Percentiles rank a stretch among this genome's conserved stretches.
Conservation (phyloP, 2,888 invertebrate genomes). For the Helobdella robusta region DNA sequence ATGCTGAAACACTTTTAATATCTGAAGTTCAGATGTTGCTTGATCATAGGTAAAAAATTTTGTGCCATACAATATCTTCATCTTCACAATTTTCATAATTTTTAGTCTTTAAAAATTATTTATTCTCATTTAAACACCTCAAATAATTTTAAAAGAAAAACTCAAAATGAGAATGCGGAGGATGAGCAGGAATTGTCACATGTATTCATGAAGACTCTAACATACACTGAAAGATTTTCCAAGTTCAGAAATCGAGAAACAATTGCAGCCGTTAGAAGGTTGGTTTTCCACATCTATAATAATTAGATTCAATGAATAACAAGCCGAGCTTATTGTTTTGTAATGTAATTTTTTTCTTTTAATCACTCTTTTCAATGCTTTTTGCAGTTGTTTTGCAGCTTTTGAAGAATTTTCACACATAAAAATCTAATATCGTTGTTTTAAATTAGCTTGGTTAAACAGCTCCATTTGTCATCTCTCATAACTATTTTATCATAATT, state of each 20-base stretch:
- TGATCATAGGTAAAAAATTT: slow-evolving; percentile 53
- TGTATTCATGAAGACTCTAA: slow-evolving; percentile 93
- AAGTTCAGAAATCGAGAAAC: slow-evolving; percentile 98
- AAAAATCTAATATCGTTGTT: too few relatives aligned
- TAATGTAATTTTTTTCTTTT: too few relatives aligned
- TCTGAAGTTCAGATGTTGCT: slow-evolving; percentile 75
- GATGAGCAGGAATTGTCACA: slow-evolving; percentile 91
- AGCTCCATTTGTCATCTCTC: too few relatives aligned
- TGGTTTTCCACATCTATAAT: not conserved
- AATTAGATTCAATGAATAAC: not conserved
- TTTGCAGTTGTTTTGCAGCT: too few relatives aligned
- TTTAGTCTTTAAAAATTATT: too few relatives aligned
- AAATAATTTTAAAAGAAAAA: too few relatives aligned
- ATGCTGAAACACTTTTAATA: slow-evolving; percentile 89
- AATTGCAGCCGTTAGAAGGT: slow-evolving; percentile 89
- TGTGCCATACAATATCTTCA: not conserved
- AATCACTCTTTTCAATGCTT: too few relatives aligned
- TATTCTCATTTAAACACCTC: too few relatives aligned
- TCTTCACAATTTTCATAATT: not conserved
- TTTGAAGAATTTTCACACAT: too few relatives aligned
- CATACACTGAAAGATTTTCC: slow-evolving; percentile 87
- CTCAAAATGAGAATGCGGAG: slow-evolving; percentile 93
- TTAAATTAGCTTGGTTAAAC: too few relatives aligned
- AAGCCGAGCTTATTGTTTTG: not conserved
- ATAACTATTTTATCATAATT: too few relatives aligned